Evolutionary conservation across 2,797 vertebrate genomes (phyloP).

Genomic region (Acrossocheilus wenchowensis): DNA sequence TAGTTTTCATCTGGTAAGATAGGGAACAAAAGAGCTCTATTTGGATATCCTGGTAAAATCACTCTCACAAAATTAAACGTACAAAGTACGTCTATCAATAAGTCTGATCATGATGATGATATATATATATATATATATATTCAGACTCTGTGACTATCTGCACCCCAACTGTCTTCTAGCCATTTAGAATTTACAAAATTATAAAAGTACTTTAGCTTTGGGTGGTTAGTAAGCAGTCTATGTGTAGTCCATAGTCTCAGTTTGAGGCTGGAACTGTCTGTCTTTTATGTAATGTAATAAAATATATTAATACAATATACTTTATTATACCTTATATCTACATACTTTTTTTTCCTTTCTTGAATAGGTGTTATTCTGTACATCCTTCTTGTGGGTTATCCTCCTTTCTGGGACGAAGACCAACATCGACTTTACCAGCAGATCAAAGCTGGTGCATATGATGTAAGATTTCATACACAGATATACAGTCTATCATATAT

Average conservation of each 20-base stretch:
- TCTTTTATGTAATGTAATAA: not conserved
- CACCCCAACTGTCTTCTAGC: not conserved
- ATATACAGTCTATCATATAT: not conserved
- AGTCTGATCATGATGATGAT: not conserved
- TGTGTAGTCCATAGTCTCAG: not conserved
- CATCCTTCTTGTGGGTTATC: constrained; percentile 95
- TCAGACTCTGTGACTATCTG: not conserved
- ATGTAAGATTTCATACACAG: constrained; percentile 78
- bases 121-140: not conserved
- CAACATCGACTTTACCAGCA: constrained; percentile 97
- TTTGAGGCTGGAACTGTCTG: not conserved
- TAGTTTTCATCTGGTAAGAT: not conserved
- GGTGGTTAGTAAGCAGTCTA: not conserved
- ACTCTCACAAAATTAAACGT: not conserved
- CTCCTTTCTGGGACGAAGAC: constrained; percentile 98
- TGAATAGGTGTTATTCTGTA: constrained; percentile 93
- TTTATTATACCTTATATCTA: not conserved
- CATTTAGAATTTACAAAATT: not conserved
- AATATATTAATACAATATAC: not conserved
- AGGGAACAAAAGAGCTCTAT: not conserved
- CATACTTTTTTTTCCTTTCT: constrained; percentile 34
- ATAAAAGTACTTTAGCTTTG: not conserved
- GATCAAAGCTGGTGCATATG: constrained; percentile 97
- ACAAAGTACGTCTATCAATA: not conserved
- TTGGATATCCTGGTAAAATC: not conserved